phyloP scores from a whole-genome alignment of 2,797 vertebrate genomes.

The Sebastes itinus region DNA sequence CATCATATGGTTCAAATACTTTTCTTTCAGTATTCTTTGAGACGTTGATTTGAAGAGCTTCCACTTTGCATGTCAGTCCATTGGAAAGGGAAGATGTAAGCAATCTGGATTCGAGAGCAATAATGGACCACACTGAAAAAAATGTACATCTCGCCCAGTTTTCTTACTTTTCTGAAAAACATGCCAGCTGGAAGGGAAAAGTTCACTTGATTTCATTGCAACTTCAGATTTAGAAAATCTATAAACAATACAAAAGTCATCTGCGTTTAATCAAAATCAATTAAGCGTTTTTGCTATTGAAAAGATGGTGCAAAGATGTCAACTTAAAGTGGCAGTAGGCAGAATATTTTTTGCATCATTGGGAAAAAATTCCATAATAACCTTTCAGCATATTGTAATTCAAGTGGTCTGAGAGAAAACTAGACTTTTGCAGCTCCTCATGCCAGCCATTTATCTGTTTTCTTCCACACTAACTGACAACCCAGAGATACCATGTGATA shows the following conservation, averaged over 20 bases:
- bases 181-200: constrained; percentile 10
- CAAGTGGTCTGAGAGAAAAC: no score
- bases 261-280: constrained; percentile 1
- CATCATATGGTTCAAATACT: constrained; percentile 68
- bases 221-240: neutral
- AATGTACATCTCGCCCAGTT: constrained; percentile 28
- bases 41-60: constrained; percentile 46
- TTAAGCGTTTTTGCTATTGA: neutral
- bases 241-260: neutral
- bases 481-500: no score
- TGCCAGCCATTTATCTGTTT: no score
- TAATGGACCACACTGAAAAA: constrained; percentile 31
- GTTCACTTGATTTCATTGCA: neutral
- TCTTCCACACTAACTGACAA: no score
- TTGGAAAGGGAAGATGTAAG: constrained; percentile 33
- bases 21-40: constrained; percentile 40
- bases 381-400: no score
- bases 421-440: no score
- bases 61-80: constrained; percentile 40
- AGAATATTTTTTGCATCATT: no score
- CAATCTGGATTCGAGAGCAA: constrained; percentile 43
- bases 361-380: no score
- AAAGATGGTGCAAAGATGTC: no score
- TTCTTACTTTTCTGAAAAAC: constrained; percentile 10
- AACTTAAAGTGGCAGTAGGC: no score